Conservation (phyloP, 2,797 vertebrate genomes). For the Adelosebastes latens region DNA sequence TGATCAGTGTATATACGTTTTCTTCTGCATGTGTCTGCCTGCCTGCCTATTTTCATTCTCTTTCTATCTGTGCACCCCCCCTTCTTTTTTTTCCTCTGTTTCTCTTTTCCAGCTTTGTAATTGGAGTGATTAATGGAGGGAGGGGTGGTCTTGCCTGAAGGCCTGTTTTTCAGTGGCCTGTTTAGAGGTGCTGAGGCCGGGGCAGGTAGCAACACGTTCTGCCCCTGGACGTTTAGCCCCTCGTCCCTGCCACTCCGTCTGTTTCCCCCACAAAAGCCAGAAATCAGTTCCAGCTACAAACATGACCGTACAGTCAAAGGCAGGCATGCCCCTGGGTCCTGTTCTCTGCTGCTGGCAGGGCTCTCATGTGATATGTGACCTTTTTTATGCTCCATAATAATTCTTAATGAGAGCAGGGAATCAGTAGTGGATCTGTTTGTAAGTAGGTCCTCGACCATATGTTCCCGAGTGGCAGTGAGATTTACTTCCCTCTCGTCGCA, state of each 20-base stretch:
- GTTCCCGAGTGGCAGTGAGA: constrained; percentile 57
- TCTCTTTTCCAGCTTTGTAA: constrained; percentile 76
- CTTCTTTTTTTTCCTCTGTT: constrained; percentile 11
- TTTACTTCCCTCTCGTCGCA: constrained; percentile 55
- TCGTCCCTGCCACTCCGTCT: constrained; percentile 71
- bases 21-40: constrained; percentile 6
- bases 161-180: constrained; percentile 74
- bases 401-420: constrained; percentile 57
- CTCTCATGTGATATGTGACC: constrained; percentile 47
- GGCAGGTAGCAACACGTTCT: constrained; percentile 78
- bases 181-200: constrained; percentile 64
- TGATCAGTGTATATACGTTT: constrained; percentile 10
- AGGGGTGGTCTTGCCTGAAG: constrained; percentile 76
- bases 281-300: constrained; percentile 59
- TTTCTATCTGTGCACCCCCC: constrained; percentile 23
- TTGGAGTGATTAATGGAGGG: constrained; percentile 82
- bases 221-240: constrained; percentile 73
- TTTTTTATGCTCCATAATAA: constrained; percentile 52
- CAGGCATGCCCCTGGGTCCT: constrained; percentile 34
- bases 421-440: constrained; percentile 24
- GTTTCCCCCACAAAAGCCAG: constrained; percentile 53
- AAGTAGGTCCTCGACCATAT: constrained; percentile 57
- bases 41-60: constrained; percentile 47
- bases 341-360: constrained; percentile 3
- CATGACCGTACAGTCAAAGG: constrained; percentile 59